phyloP scores from a whole-genome alignment of 30 jellyfish, hydroid and myxozoan species.

The Phacellophora camtschatica region DNA sequence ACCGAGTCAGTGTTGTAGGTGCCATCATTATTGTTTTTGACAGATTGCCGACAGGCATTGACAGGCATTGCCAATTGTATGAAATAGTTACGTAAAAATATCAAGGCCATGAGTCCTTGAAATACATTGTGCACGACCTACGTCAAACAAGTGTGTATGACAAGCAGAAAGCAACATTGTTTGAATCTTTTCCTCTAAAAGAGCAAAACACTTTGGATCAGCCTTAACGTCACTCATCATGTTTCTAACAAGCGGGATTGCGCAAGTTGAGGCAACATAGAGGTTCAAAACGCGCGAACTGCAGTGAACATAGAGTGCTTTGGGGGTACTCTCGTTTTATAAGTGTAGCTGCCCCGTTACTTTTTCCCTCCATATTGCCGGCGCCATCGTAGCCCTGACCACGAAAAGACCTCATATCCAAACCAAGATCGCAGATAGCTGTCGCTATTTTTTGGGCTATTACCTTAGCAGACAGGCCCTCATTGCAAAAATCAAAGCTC shows the following conservation, averaged over 20 bases:
- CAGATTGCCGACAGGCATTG: constrained; percentile 36
- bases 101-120: constrained; percentile 62
- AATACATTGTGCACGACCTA: constrained; percentile 51
- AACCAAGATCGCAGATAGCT: not conserved
- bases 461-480: constrained; percentile 48
- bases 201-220: constrained; percentile 6
- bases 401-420: constrained; percentile 13
- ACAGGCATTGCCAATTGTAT: constrained; percentile 22
- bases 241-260: constrained; percentile 20
- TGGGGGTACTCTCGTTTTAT: not conserved
- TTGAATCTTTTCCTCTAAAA: not conserved
- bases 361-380: constrained; percentile 71
- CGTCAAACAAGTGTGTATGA: constrained; percentile 22
- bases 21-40: constrained; percentile 18
- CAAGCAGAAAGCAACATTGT: not conserved
- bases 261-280: constrained; percentile 51
- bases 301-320: constrained; percentile 68
- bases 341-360: constrained; percentile 43
- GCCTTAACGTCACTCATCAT: constrained; percentile 60
- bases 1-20: constrained; percentile 29
- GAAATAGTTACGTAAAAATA: constrained; percentile 14
- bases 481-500: constrained; percentile 29
- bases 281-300: constrained; percentile 53
- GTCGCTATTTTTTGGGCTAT: not conserved
- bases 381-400: constrained; percentile 85